A percentile compares a stretch with the other conserved stretches of the same genome.
Conservation (phyloP, 1,140 invertebrate genomes). For the Sycophaga agraensis region DNA sequence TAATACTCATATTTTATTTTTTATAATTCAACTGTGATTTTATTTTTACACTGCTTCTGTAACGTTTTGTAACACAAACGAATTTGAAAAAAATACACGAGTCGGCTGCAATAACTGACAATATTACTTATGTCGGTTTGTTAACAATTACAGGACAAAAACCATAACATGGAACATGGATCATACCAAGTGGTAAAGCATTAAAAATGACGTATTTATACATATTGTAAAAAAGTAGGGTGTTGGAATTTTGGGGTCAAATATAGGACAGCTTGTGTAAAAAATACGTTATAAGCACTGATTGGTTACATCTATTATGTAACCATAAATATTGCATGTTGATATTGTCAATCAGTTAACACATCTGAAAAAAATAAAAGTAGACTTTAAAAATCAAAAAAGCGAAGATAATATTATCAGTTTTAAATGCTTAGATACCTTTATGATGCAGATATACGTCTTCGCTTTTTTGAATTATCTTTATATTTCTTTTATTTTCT, state of each 20-base stretch:
- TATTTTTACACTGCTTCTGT: not conserved
- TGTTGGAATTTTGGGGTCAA: constrained; percentile 26
- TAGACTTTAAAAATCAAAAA: not conserved
- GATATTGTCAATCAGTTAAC: not conserved
- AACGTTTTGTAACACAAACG: not conserved
- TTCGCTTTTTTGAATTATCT: too few relatives aligned
- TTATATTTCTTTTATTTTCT: not conserved
- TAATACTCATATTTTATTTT: too few relatives aligned
- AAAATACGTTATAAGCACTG: constrained; percentile 7
- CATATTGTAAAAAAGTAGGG: constrained; percentile 8
- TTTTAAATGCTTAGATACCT: too few relatives aligned
- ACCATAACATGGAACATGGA: constrained; percentile 80
- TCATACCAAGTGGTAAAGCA: constrained; percentile 72
- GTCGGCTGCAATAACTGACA: not conserved
- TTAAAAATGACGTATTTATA: constrained; percentile 13
- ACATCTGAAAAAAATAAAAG: not conserved
- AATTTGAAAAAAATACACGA: not conserved
- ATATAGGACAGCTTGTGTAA: not conserved
- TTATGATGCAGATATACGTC: too few relatives aligned
- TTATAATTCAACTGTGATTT: too few relatives aligned
- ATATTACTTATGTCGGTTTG: constrained; percentile 20
- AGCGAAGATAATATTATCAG: too few relatives aligned
- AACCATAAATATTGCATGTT: constrained; percentile 5
- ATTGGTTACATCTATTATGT: not conserved
- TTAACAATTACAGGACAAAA: constrained; percentile 73